Conservation (phyloP, 2,113 vertebrate species). For the Perca flavescens region DNA sequence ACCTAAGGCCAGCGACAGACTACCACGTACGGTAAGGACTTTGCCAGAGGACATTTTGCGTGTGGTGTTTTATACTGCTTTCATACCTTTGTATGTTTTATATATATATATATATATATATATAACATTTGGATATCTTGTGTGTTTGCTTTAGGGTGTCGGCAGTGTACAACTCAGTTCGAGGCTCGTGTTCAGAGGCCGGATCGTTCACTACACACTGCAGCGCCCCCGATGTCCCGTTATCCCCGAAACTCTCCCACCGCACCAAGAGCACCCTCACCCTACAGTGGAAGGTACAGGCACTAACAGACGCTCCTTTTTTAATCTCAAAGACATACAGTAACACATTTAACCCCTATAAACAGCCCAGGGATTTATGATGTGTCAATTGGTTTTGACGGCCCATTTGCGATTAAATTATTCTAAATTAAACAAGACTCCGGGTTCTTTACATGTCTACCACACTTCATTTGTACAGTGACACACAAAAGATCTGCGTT, state of each 20-base stretch:
- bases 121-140: not conserved
- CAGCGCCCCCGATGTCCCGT: slow-evolving; percentile 91
- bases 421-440: not conserved
- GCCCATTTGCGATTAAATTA: not conserved
- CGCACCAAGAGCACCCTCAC: slow-evolving; percentile 94
- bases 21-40: slow-evolving; percentile 93
- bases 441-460: not conserved
- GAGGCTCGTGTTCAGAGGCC: slow-evolving; percentile 93
- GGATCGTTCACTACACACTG: slow-evolving; percentile 94
- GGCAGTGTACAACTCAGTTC: slow-evolving; percentile 91
- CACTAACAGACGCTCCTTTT: not conserved
- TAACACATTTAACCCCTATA: not conserved
- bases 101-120: no score
- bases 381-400: not conserved
- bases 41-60: not conserved
- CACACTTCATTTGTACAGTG: not conserved
- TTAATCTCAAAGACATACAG: not conserved
- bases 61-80: not conserved
- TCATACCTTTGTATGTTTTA: not conserved
- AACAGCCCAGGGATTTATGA: not conserved
- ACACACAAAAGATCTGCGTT: not conserved
- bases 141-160: slow-evolving; percentile 86
- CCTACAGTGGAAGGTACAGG: slow-evolving; percentile 95
- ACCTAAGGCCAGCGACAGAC: slow-evolving; percentile 95
- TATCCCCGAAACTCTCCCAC: slow-evolving; percentile 91